These are phyloP conservation scores for Digitonthophagus gazella DNA, from an alignment of 2,888 invertebrate species.

Conservation along the genomic window DNA sequence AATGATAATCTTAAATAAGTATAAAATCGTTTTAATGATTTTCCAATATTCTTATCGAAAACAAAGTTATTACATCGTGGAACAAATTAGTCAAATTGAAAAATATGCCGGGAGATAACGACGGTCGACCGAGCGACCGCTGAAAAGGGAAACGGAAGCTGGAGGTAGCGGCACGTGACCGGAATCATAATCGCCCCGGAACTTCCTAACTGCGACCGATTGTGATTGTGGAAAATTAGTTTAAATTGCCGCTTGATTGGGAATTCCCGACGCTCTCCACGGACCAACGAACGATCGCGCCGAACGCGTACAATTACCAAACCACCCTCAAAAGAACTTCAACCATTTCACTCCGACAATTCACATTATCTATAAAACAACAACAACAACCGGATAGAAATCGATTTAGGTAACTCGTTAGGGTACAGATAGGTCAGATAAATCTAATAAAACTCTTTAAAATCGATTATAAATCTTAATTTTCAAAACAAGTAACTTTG, in stretches of 20 bases:
- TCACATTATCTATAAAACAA: background rate
- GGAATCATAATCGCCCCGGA: slow-evolving; percentile 26
- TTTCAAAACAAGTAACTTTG: background rate
- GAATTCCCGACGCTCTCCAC: slow-evolving; percentile 22
- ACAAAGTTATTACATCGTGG: background rate
- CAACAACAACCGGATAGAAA: background rate
- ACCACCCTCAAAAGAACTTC: background rate
- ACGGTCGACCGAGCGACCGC: slow-evolving; percentile 25
- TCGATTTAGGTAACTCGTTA: background rate
- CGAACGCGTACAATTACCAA: background rate
- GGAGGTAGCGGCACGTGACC: slow-evolving; percentile 29
- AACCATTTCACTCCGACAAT: background rate
- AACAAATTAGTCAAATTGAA: slow-evolving; percentile 5
- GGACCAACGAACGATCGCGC: background rate
- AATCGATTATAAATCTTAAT: background rate
- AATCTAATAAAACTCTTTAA: background rate
- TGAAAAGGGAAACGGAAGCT: slow-evolving; percentile 29
- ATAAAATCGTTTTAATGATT: no score
- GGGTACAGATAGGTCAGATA: background rate
- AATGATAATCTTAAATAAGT: no score
- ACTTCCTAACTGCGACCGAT: slow-evolving; percentile 27
- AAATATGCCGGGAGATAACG: slow-evolving; percentile 23
- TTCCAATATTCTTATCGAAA: background rate
- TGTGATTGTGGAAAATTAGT: slow-evolving; percentile 31
- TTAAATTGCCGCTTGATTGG: slow-evolving; percentile 30